Evolutionary conservation across 2,888 invertebrate species (phyloP).

Genomic region (Drosophila neonasuta): DNA sequence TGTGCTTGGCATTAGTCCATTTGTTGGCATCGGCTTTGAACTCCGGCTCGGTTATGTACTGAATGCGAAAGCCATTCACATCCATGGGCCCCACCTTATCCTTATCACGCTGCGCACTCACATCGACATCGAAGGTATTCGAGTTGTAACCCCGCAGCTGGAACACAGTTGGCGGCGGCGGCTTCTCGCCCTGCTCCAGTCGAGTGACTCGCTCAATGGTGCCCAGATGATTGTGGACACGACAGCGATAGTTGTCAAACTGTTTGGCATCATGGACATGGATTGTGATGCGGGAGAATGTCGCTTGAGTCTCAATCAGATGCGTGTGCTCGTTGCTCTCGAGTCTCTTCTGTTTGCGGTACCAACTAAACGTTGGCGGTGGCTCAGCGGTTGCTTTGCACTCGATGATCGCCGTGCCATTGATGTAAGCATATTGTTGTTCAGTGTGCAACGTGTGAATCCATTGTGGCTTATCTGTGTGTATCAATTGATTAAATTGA

Average conservation of each 20-base stretch:
- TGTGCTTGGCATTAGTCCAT: slow-evolving; percentile 81
- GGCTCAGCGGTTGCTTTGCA: slow-evolving; percentile 85
- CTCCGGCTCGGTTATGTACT: slow-evolving; percentile 80
- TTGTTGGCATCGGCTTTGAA: slow-evolving; percentile 80
- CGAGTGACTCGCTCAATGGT: slow-evolving; percentile 83
- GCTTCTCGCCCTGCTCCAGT: slow-evolving; percentile 84
- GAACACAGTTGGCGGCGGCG: slow-evolving; percentile 82
- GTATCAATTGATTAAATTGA: slow-evolving; percentile 30
- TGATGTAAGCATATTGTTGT: slow-evolving; percentile 81
- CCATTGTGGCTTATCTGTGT: slow-evolving; percentile 81
- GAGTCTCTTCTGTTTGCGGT: slow-evolving; percentile 78
- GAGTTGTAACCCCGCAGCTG: slow-evolving; percentile 81
- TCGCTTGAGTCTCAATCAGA: slow-evolving; percentile 76
- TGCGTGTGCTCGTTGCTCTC: slow-evolving; percentile 74
- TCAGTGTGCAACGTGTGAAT: slow-evolving; percentile 71
- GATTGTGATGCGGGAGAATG: slow-evolving; percentile 79
- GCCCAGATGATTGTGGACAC: slow-evolving; percentile 83
- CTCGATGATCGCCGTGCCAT: slow-evolving; percentile 84
- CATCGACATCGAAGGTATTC: slow-evolving; percentile 82
- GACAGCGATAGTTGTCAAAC: slow-evolving; percentile 84
- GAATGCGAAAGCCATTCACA: slow-evolving; percentile 81
- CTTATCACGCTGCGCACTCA: slow-evolving; percentile 74
- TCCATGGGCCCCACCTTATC: slow-evolving; percentile 76
- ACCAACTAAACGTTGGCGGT: slow-evolving; percentile 84
- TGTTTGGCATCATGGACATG: slow-evolving; percentile 75